Evolutionary conservation across 2,113 vertebrate species (phyloP).

Genomic region (Callaeas wilsoni): DNA sequence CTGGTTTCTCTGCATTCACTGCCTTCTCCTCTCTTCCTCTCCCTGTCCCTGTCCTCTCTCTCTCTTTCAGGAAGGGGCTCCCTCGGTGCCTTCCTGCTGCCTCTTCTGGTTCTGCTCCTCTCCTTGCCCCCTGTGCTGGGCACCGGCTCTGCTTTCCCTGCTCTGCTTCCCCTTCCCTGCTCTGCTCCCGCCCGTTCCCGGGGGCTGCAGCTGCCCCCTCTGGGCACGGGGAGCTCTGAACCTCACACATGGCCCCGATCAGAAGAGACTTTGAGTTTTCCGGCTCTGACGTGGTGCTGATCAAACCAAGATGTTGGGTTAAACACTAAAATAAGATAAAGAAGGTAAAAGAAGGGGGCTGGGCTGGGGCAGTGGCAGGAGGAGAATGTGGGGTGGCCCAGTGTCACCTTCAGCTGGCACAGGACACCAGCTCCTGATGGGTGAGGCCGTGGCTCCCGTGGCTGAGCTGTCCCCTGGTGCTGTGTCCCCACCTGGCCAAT

Average conservation of each 20-base stretch:
- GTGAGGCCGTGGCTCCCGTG: neutral
- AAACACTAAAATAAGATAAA: constrained; percentile 28
- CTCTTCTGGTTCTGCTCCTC: constrained; percentile 64
- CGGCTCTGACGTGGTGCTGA: constrained; percentile 40
- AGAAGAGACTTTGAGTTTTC: constrained; percentile 36
- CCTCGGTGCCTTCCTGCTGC: constrained; percentile 67
- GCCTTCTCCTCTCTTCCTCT: neutral
- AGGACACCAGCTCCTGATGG: rapidly evolving
- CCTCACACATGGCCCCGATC: constrained; percentile 35
- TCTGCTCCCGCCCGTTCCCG: constrained; percentile 49
- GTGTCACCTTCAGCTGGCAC: neutral
- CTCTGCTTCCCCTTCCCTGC: constrained; percentile 58
- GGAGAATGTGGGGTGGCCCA: rapidly evolving
- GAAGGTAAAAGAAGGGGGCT: constrained; percentile 23
- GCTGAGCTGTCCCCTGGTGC: neutral
- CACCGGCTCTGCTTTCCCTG: constrained; percentile 66
- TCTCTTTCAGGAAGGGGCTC: constrained; percentile 60
- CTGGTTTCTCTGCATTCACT: constrained; percentile 40
- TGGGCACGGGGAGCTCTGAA: constrained; percentile 65
- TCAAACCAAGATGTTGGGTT: constrained; percentile 56
- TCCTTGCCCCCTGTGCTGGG: constrained; percentile 49
- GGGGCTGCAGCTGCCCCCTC: constrained; percentile 32
- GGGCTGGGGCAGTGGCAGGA: neutral
- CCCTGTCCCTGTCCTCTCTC: neutral
- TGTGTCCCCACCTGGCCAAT: rapidly evolving